Base-by-base conservation (phyloP, 2,113 vertebrate species). In the Anhinga anhinga region DNA sequence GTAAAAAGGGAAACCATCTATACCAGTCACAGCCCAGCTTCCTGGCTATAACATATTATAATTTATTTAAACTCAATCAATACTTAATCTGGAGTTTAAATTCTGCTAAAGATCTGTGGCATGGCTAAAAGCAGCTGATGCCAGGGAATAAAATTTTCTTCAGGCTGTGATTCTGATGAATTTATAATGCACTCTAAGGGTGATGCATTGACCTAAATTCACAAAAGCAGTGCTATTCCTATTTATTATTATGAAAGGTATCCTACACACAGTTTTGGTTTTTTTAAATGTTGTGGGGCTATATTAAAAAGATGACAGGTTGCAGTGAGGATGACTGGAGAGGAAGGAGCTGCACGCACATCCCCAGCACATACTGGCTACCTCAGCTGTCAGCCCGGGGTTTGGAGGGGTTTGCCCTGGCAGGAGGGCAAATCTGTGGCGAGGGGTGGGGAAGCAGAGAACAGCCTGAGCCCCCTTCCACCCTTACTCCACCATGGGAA, bases 161-260 rank as follows among this genome's bases (percentile, higher is more conserved):
- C 93, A 85, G 98, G 97, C 97, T 97, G 63, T 95, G 93, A 97
- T 94, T 97, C 97, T 94, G 97, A 98, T 97, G 94, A 97, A 98
- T 98, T 97, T 97, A 95, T 97, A 97, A 97, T 97, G 86, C 40
- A 3, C 83, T 97, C 94, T 96, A 85, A 97, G 95, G 96, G 94
- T 95, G 97, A 96, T 95, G 95, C 90, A 81, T 92, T 98, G 98
- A 98, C 98, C 97, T 97, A 97, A 88, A 98, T 97, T 97, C 97
- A 94, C 86, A 94, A 93, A 97, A 97, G 82, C 88, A 47, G 38
- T 82, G 95, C 93, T 93, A 83, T 94, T 97, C 81, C 73, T 88
- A 52, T 98, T 98, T 98, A 95, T 97, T 93, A 74, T 93, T 90
- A 56, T 86, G 95, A 97, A 96, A 97, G 95, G 77, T 95, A 85